phyloP scores from a whole-genome alignment of 2,797 vertebrate species.

The Staurois parvus region DNA sequence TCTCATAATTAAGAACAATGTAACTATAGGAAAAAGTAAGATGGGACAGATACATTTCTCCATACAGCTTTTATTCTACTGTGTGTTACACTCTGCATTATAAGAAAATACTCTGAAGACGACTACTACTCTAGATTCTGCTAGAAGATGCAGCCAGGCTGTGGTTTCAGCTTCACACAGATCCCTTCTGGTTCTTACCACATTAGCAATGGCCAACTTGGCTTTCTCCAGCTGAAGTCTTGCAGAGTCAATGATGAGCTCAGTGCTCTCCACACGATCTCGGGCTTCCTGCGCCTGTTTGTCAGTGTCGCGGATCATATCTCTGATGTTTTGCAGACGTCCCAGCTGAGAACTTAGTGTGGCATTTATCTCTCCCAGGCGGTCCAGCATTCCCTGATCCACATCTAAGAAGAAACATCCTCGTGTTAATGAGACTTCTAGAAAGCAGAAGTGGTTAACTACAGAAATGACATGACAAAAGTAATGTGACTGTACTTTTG shows the following conservation, averaged over 20 bases:
- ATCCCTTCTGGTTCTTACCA: conserved; percentile 78
- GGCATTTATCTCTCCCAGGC: conserved; percentile 87
- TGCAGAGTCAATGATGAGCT: conserved; percentile 85
- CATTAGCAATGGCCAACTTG: conserved; percentile 84
- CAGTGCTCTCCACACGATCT: conserved; percentile 80
- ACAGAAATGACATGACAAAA: not conserved
- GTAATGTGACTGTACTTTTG: conserved; percentile 80
- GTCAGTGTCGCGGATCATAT: conserved; percentile 84
- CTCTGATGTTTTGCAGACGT: conserved; percentile 90
- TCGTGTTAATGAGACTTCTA: not conserved
- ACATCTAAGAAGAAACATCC: conserved; percentile 75
- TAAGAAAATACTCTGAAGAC: no score
- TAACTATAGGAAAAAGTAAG: no score
- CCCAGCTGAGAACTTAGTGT: conserved; percentile 88
- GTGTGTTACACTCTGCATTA: no score
- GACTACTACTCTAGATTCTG: no score
- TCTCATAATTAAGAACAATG: no score
- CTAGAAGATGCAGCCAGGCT: not conserved
- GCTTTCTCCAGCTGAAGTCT: conserved; percentile 90
- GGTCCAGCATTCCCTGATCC: conserved; percentile 90
- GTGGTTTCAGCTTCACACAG: not conserved
- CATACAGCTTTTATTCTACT: no score
- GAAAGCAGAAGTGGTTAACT: not conserved
- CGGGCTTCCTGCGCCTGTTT: conserved; percentile 85
- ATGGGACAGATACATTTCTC: no score